Conservation (phyloP, 2,888 invertebrate genomes). For the Smittia aterrima region DNA sequence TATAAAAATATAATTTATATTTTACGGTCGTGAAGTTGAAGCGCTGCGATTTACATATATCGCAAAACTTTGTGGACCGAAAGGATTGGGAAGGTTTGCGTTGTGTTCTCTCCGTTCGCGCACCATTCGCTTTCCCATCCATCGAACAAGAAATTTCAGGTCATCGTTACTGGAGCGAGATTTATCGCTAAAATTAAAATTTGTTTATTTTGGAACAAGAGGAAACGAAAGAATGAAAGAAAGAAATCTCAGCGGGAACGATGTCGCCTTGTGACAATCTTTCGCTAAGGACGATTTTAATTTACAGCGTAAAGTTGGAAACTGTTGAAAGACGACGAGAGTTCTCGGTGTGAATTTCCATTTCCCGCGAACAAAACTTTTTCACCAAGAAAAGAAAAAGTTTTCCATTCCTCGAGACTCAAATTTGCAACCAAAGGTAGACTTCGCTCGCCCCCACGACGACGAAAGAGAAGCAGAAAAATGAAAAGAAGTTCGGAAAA, state of each 20-base stretch:
- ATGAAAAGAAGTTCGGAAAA: neutral
- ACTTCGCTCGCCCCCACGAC: neutral
- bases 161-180: neutral
- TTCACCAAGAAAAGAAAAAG: neutral
- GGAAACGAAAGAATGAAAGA: neutral
- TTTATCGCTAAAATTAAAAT: neutral
- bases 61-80: neutral
- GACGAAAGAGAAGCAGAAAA: neutral
- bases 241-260: neutral
- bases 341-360: neutral
- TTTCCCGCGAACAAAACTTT: neutral
- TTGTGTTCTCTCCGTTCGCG: neutral
- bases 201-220: neutral
- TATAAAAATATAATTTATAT: constrained; percentile 28
- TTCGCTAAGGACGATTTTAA: neutral
- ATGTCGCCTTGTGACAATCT: neutral
- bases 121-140: neutral
- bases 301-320: neutral
- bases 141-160: neutral
- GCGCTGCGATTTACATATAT: neutral
- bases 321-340: neutral
- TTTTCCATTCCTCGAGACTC: neutral
- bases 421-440: neutral
- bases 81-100: neutral
- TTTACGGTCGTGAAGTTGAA: constrained; percentile 30